Base-by-base conservation (phyloP, 2,888 invertebrate genomes). In the Tipula lateralis region DNA sequence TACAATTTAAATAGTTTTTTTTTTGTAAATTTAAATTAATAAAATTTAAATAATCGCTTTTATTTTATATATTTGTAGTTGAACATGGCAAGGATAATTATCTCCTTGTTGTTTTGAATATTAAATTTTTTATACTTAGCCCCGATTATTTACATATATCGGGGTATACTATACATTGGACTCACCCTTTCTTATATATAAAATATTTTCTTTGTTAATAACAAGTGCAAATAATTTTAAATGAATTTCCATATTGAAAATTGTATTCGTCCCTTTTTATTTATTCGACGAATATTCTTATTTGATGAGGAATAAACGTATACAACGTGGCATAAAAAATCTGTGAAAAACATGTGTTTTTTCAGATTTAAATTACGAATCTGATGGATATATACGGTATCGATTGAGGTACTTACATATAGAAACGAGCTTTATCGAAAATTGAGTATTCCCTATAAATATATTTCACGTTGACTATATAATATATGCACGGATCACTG, bases 91-190 rank as follows among this genome's bases (percentile, higher is more conserved):
- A 66, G 66, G 66, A 66, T 66, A 24, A 66, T 66, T 66, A 66
- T 66, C 66, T 66, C 66, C 66, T 66, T 66, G 66, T 66, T 24
- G 66, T 66, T 66, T 66, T 66, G 66, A 66, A 66, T 66, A 66
- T 66, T 66, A 19, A 66, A 24, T 66, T 66, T 12, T 66, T 66
- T 66, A 32, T 32, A 24, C 24, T 66, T 66, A 24, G 24, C 12
- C 66, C 7, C 9, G 66, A 66, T 66, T 66, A 24, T 3, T 5
- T 66, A 9, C 24, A 9, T 24, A 66, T 66, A 66, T n/a, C n/a
- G 24, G 66, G 66, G 66, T 66, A 24, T 19, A 50, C 16, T 39
- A 39, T 9, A 39, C 13, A 16, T 44, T 6, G n/a, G 66, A 12
- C 7, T 66, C 66, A 66, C 66, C 66, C 66, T 66, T 66, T 66